phyloP scores from a whole-genome alignment of 2,797 vertebrate genomes.

The Gymnodraco acuticeps region DNA sequence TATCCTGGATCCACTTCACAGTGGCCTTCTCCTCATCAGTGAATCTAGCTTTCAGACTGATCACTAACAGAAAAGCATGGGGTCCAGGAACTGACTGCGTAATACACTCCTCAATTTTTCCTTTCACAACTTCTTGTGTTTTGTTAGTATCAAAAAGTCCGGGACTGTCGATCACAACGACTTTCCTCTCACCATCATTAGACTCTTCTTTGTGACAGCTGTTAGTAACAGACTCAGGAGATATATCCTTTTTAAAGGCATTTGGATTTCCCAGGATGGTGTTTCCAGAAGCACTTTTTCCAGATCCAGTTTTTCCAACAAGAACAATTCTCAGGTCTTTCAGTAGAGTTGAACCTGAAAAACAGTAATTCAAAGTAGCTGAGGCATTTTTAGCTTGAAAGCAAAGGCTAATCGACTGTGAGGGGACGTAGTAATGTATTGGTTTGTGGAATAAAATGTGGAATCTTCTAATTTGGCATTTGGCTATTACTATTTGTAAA shows the following conservation, averaged over 20 bases:
- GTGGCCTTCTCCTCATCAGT: constrained; percentile 55
- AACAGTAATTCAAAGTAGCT: too few species aligned
- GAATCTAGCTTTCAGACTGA: constrained; percentile 60
- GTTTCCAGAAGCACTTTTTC: constrained; percentile 71
- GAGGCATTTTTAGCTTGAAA: too few species aligned
- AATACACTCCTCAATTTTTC: constrained; percentile 32
- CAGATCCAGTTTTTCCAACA: constrained; percentile 65
- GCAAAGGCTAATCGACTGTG: too few species aligned
- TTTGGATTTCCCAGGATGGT: constrained; percentile 38
- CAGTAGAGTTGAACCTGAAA: neutral
- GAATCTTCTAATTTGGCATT: too few species aligned
- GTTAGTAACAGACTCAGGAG: constrained; percentile 55
- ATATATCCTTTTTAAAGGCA: neutral
- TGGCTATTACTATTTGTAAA: too few species aligned
- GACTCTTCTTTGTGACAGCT: constrained; percentile 20
- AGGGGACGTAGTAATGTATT: too few species aligned
- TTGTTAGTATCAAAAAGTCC: constrained; percentile 52
- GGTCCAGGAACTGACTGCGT: constrained; percentile 55
- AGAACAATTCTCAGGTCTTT: constrained; percentile 52
- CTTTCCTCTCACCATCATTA: rapidly evolving
- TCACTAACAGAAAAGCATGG: constrained; percentile 68
- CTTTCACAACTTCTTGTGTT: constrained; percentile 25
- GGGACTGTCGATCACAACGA: constrained; percentile 64
- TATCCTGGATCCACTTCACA: constrained; percentile 62
- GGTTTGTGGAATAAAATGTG: too few species aligned